phyloP scores from a whole-genome alignment of 1,140 invertebrate species.

The Drosophila ironensis region DNA sequence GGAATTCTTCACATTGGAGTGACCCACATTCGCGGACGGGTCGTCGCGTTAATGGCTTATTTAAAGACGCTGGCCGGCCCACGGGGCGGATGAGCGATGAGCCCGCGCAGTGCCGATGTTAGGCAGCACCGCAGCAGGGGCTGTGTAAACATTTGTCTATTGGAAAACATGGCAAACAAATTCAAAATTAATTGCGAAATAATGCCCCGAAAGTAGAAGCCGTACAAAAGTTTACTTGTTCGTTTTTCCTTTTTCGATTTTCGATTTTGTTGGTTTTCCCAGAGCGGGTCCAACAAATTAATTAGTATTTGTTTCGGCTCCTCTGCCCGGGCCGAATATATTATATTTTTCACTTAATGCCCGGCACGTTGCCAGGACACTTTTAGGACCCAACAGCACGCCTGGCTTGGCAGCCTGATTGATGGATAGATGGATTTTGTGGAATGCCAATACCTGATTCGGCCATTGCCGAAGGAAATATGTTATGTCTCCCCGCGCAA shows the following conservation, averaged over 20 bases:
- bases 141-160: slow-evolving; percentile 14
- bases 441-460: slow-evolving; percentile 38
- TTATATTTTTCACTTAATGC: not conserved
- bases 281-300: slow-evolving; percentile 27
- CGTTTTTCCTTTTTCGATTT: slow-evolving; percentile 4
- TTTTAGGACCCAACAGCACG: slow-evolving; percentile 19
- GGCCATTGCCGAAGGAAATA: slow-evolving; percentile 21
- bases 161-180: slow-evolving; percentile 44
- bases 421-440: slow-evolving; percentile 36
- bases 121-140: slow-evolving; percentile 28
- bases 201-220: slow-evolving; percentile 9
- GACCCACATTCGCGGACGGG: slow-evolving; percentile 45
- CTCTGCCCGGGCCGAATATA: not conserved
- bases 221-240: slow-evolving; percentile 10
- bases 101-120: slow-evolving; percentile 11
- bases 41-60: slow-evolving; percentile 27
- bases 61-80: slow-evolving; percentile 7
- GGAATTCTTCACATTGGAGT: slow-evolving; percentile 31
- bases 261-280: slow-evolving; percentile 18
- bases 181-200: slow-evolving; percentile 71
- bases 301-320: slow-evolving; percentile 34
- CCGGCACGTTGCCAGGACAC: slow-evolving; percentile 29
- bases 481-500: slow-evolving; percentile 4
- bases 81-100: slow-evolving; percentile 48
- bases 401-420: slow-evolving; percentile 42